Base-by-base conservation (phyloP, 1,140 invertebrate genomes). In the Trachelipus rathkii region DNA sequence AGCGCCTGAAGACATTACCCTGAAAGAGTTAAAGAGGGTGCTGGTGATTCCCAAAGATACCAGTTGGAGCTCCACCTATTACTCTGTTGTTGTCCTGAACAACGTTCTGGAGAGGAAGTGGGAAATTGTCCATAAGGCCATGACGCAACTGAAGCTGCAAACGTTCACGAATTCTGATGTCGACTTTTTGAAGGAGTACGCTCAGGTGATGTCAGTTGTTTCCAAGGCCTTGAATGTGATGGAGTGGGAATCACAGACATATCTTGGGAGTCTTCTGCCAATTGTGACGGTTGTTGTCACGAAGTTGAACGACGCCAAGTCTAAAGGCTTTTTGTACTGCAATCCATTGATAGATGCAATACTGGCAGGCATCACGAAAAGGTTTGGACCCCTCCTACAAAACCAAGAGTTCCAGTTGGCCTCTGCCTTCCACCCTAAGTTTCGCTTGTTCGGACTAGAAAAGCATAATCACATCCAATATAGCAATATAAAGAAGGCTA, bases 11-110 rank as follows among this genome's bases (percentile, higher is more conserved):
- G 74, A 71, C 74, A 75, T 33, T 3, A 33, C 6, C 6, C 33
- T 33, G 33, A 6, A 33, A 33, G 33, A 33, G 6, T 23, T 60
- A n/a, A n/a, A n/a, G 73, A 74, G 19, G 73, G 67, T 50, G 46
- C 21, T 74, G 50, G 46, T 74, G 15, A 10, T 74, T 60, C 73
- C 73, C 73, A 74, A 66, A 46, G 15, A 4, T 6, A 74, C 72
- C 4, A 74, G 72, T 5, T 74, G 50, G 15, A 74, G 8, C n/a
- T 60, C 72, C 0, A 74, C 46, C 73, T 74, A 74, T 67, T 21
- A 74, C n/a, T 74, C 73, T 74, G 73, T 74, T 19, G 73, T 74
- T 19, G 73, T 74, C 73, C 73, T 74, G 46, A 74, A 74, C 73
- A 74, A 19, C 21, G 9, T 74, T 0, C 19, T 74, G 73, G 46